Evolutionary conservation across 2,797 vertebrate species (phyloP).

Genomic region (Psittacula derbiana): DNA sequence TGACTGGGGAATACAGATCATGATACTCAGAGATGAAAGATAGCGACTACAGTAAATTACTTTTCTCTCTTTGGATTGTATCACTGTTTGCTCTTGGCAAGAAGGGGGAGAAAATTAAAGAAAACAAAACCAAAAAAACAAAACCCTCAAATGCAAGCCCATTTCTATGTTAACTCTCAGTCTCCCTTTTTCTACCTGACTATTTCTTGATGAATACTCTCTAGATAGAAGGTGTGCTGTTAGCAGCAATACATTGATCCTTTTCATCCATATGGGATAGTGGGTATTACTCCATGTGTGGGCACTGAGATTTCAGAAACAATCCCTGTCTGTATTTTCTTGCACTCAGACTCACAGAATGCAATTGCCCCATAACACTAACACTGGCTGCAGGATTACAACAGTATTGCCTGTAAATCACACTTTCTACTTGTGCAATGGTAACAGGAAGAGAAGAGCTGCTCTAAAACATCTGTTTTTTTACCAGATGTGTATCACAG

Average conservation of each 20-base stretch:
- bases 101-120: not conserved
- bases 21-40: not conserved
- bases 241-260: not conserved
- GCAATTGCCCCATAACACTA: not conserved
- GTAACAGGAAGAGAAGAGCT: not conserved
- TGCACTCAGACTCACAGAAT: not conserved
- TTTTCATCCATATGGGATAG: not conserved
- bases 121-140: fast-evolving
- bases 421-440: not conserved
- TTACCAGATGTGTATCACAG: not conserved
- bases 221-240: not conserved
- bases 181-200: not conserved
- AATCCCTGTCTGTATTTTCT: not conserved
- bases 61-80: not conserved
- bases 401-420: not conserved
- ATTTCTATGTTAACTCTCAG: not conserved
- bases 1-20: not conserved
- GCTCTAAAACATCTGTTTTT: not conserved
- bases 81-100: not conserved
- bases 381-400: not conserved
- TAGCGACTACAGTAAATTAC: not conserved
- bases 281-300: fast-evolving
- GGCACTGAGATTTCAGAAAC: not conserved
- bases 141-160: fast-evolving
- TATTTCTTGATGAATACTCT: not conserved